phyloP scores from a whole-genome alignment of 2,113 vertebrate species.

The Hepsetus odoe region DNA sequence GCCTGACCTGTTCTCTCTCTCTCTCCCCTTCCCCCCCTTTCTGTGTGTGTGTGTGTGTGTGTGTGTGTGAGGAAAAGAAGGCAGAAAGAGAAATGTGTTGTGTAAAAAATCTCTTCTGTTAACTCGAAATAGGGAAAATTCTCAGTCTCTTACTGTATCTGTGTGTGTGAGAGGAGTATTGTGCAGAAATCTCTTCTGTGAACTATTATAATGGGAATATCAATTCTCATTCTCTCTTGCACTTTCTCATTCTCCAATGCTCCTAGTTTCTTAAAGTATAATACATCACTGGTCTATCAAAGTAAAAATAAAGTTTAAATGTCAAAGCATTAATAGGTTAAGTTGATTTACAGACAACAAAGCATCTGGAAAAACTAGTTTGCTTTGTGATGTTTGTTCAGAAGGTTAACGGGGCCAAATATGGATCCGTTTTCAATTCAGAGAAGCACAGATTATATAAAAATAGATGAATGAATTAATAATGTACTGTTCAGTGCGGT shows the following conservation, averaged over 20 bases:
- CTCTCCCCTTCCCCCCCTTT: no score
- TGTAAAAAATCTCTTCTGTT: not conserved
- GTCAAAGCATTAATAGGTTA: no score
- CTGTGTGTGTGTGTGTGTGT: not conserved
- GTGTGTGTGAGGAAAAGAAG: not conserved
- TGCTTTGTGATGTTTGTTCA: not conserved
- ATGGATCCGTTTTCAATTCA: no score
- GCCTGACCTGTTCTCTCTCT: constrained; percentile 41
- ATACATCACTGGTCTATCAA: no score
- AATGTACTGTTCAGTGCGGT: not conserved
- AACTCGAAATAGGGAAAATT: not conserved
- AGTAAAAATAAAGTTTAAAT: no score
- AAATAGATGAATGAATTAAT: not conserved
- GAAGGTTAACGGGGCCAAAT: no score
- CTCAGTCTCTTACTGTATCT: not conserved
- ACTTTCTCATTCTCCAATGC: not conserved
- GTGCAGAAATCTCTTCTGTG: constrained; percentile 12
- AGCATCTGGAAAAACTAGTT: no score
- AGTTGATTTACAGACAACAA: no score
- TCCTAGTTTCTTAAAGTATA: not conserved
- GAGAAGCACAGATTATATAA: not conserved
- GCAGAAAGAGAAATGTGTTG: not conserved
- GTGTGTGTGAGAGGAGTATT: not conserved
- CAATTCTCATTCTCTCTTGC: not conserved
- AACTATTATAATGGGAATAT: constrained; percentile 4